Base-by-base conservation (phyloP, 1,140 invertebrate genomes). In the Coenobita brevimanus region DNA sequence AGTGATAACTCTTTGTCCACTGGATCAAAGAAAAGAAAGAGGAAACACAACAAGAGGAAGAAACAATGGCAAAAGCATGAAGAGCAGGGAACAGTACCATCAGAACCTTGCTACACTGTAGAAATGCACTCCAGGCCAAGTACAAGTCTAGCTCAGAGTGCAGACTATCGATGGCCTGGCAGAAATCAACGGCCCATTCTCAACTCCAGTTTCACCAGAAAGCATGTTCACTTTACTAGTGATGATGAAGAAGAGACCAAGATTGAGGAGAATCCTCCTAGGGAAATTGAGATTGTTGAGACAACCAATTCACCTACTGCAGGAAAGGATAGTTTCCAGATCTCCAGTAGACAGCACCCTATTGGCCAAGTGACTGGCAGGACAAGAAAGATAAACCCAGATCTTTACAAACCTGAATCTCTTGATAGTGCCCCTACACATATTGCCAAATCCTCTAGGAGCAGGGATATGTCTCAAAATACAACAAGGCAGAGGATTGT, bases 221-320 rank as follows among this genome's bases (percentile, higher is more conserved):
- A 75, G 24, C 71, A 75, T 33, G 43, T 75, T n/a, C 71, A 75
- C 24, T 75, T 75, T 13, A 50, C 36, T 27, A 75, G 71, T 50
- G 71, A 75, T 50, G 71, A 75, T 75, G 71, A 75, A 50, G 13
- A 75, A 75, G 36, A 41, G 41, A 46, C 27, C 13, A 43, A 10
- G 6, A 38, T 38, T 27, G 21, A 38, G 21, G 33, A 50, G 24
- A 43, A 41, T 24, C 2, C n/a, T 46, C 36, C 38, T 46, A 13
- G 46, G 27, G 71, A 75, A 41, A 75, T 75, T 75, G 71, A 75
- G 46, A 75, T 75, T 46, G 71, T 75, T 21, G 71, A 46, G 46
- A 75, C 71, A 15, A 75, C 41, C 24, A 75, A 24, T 2, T 43
- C 17, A 50, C 8, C 1, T 3, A 24, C 41, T 3, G 27, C 36